Evolutionary conservation across 92 coral and sea anemone species (phyloP).

Genomic region (Blastomussa wellsi): DNA sequence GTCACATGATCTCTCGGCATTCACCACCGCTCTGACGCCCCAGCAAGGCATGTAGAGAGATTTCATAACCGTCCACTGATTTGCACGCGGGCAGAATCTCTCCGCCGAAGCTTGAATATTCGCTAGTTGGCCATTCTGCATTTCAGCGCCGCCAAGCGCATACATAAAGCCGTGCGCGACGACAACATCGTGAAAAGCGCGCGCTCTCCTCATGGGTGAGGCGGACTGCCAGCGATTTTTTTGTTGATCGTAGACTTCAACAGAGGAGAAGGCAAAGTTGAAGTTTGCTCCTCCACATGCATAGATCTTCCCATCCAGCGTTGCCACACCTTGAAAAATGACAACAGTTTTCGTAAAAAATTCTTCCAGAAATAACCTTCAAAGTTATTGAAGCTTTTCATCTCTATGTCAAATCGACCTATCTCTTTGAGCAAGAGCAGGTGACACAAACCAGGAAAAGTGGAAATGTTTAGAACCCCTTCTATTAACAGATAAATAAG

Average conservation of each 20-base stretch:
- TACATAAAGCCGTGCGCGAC: slow-evolving; percentile 48
- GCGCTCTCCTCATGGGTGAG: slow-evolving; percentile 52
- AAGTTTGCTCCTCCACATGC: slow-evolving; percentile 70
- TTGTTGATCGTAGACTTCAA: slow-evolving; percentile 48
- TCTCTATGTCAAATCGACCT: too few species aligned
- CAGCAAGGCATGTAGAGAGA: slow-evolving; percentile 50
- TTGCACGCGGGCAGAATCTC: slow-evolving; percentile 38
- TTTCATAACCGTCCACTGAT: slow-evolving; percentile 52
- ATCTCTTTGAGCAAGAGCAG: too few species aligned
- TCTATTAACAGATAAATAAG: too few species aligned
- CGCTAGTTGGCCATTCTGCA: slow-evolving; percentile 50
- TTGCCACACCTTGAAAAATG: slow-evolving; percentile 39
- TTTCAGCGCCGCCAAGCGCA: slow-evolving; percentile 64
- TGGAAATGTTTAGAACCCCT: too few species aligned
- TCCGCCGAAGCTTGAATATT: slow-evolving; percentile 48
- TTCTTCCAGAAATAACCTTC: not conserved
- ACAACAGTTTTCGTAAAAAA: not conserved
- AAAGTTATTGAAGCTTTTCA: not conserved
- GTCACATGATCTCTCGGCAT: slow-evolving; percentile 19
- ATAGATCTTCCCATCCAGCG: slow-evolving; percentile 51
- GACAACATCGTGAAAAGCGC: slow-evolving; percentile 63
- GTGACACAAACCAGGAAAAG: too few species aligned
- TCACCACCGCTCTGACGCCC: slow-evolving; percentile 60
- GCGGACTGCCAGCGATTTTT: slow-evolving; percentile 35
- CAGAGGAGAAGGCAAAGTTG: slow-evolving; percentile 58